phyloP scores from a whole-genome alignment of 2,888 invertebrate species.

The Tenthredo amoena region DNA sequence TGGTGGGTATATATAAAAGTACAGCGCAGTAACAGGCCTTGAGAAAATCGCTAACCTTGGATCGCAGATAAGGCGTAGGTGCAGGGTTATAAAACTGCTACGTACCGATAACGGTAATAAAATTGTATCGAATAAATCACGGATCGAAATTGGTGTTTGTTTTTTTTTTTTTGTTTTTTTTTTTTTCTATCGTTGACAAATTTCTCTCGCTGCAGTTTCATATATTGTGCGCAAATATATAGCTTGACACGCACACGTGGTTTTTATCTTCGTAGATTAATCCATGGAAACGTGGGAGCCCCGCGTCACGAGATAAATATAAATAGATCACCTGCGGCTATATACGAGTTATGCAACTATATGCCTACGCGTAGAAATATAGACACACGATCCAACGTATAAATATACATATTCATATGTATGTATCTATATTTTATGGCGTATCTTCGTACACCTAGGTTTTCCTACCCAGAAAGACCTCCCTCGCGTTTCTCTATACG shows the following conservation, averaged over 20 bases:
- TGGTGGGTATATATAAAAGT: not conserved
- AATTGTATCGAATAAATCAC: too few species aligned
- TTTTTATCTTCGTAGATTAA: not conserved
- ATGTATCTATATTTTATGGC: not conserved
- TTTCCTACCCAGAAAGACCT: not conserved
- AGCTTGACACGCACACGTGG: too few species aligned
- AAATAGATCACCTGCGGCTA: slow-evolving; percentile 49
- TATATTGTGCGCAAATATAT: too few species aligned
- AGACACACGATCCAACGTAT: not conserved
- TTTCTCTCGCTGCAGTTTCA: too few species aligned
- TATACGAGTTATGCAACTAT: slow-evolving; percentile 37
- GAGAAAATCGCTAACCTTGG: not conserved
- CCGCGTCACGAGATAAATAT: slow-evolving; percentile 34
- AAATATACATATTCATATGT: not conserved
- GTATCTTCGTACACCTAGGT: not conserved
- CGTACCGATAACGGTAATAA: not conserved
- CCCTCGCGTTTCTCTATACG: not conserved
- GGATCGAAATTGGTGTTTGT: too few species aligned
- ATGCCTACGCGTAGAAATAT: not conserved
- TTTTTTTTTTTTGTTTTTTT: too few species aligned
- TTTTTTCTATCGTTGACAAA: too few species aligned
- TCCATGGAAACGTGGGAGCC: slow-evolving; percentile 34
- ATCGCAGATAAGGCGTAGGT: not conserved
- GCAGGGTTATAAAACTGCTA: not conserved
- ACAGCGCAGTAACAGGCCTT: not conserved